Percentiles rank a stretch among this genome's conserved stretches.
These are phyloP conservation scores for Sus cebifrons DNA, from an alignment of 2,797 vertebrate species.

Conservation along the genomic window DNA sequence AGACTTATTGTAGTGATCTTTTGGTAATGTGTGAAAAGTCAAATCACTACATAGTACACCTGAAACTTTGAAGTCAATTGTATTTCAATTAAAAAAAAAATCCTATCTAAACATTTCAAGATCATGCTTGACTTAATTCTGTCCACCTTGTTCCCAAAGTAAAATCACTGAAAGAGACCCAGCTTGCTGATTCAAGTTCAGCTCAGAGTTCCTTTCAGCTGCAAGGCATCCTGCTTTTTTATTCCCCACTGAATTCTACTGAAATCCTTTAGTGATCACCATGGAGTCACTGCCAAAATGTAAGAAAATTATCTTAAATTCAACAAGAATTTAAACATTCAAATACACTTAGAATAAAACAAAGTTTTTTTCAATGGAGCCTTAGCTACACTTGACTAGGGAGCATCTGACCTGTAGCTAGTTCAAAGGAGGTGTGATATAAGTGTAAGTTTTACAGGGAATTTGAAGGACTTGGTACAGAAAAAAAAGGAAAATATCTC, in stretches of 20 bases:
- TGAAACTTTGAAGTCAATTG: not conserved
- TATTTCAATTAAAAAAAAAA: not conserved
- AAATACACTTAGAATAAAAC: not conserved
- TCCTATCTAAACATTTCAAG: not conserved
- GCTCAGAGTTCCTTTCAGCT: not conserved
- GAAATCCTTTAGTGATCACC: not conserved
- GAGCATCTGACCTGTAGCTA: not conserved
- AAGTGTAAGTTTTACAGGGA: not conserved
- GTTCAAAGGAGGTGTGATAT: not conserved
- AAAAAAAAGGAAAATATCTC: not conserved
- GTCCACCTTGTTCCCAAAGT: not conserved
- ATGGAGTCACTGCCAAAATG: not conserved
- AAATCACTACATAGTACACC: not conserved
- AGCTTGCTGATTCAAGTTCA: not conserved
- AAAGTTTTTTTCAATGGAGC: not conserved
- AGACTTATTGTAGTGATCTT: not conserved
- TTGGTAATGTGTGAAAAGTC: not conserved
- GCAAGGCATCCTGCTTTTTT: not conserved
- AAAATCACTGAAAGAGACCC: not conserved
- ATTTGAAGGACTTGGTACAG: not conserved
- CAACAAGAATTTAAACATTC: not conserved
- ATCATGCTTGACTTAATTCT: not conserved
- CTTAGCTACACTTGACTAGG: not conserved
- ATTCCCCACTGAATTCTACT: slow-evolving; percentile 3
- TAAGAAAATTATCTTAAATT: slow-evolving; percentile 7